Percentiles rank a stretch among this genome's conserved stretches.
These are phyloP conservation scores for Netelia inedita DNA, from an alignment of 2,888 invertebrate genomes.

Conservation along the genomic window DNA sequence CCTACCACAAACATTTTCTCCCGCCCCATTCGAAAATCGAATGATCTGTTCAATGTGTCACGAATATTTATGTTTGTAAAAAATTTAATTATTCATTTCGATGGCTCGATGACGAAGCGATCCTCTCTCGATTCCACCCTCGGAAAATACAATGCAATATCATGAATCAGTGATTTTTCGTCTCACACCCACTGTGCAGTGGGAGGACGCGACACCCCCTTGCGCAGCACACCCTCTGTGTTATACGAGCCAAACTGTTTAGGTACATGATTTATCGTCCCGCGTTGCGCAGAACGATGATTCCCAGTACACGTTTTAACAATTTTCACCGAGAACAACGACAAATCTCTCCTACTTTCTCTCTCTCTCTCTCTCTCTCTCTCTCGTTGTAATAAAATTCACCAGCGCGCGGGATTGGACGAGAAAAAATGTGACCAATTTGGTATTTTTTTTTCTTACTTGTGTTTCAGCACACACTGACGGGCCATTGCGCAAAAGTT, in stretches of 20 bases:
- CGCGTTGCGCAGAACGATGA: not conserved
- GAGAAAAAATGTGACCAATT: constrained; percentile 35
- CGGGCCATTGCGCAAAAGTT: constrained; percentile 99
- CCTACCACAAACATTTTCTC: no score
- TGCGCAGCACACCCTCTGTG: not conserved
- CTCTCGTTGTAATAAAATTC: constrained; percentile 35
- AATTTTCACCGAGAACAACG: constrained; percentile 10
- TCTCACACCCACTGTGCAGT: no score
- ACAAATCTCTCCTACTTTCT: constrained; percentile 2
- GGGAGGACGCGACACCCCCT: no score
- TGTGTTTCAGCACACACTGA: constrained; percentile 93
- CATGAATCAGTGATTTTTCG: no score
- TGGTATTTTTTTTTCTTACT: constrained; percentile 58
- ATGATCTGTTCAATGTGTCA: no score
- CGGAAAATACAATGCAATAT: no score
- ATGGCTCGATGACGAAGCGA: not conserved
- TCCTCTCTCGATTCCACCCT: not conserved
- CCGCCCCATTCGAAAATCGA: no score
- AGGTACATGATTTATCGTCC: not conserved
- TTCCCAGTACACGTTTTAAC: not conserved
- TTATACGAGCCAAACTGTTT: constrained; percentile 25
- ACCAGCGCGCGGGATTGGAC: not conserved
- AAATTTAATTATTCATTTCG: no score
- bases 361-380: no score
- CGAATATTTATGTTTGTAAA: no score